phyloP scores from a whole-genome alignment of 2,797 vertebrate genomes.

The Peromyscus nudipes region DNA sequence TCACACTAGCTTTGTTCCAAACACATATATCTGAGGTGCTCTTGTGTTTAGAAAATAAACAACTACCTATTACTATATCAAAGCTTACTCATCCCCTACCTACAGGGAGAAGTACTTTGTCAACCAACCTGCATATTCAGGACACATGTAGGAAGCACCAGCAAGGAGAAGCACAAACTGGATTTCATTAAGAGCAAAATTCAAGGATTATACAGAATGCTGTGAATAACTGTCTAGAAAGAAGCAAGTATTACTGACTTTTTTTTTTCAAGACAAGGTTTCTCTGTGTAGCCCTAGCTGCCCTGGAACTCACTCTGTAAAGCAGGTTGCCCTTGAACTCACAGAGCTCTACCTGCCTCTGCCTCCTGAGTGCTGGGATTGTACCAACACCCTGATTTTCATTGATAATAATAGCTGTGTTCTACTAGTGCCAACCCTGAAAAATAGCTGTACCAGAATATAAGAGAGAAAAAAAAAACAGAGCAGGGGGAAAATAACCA shows the following conservation, averaged over 20 bases:
- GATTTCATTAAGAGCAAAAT: background rate
- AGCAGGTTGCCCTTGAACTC: background rate
- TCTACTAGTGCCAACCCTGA: background rate
- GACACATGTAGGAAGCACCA: background rate
- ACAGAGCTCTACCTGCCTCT: background rate
- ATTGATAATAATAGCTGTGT: background rate
- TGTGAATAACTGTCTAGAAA: background rate
- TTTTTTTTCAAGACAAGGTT: background rate
- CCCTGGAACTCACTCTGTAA: background rate
- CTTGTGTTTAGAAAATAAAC: constrained; percentile 31
- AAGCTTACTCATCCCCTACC: background rate
- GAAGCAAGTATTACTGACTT: background rate
- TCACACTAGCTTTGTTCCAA: background rate
- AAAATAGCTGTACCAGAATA: background rate
- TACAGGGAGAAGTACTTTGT: background rate
- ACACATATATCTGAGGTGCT: background rate
- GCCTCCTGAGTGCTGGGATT: background rate
- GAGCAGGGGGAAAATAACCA: background rate
- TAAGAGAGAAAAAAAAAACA: constrained; percentile 30
- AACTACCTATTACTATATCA: background rate
- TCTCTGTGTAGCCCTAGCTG: background rate
- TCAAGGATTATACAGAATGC: background rate
- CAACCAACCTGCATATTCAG: background rate
- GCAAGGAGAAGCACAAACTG: background rate
- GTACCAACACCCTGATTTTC: background rate